Percentiles rank a stretch among this genome's conserved stretches.
Evolutionary conservation across 2,113 vertebrate species (phyloP).

Genomic region (Capreolus pygargus): DNA sequence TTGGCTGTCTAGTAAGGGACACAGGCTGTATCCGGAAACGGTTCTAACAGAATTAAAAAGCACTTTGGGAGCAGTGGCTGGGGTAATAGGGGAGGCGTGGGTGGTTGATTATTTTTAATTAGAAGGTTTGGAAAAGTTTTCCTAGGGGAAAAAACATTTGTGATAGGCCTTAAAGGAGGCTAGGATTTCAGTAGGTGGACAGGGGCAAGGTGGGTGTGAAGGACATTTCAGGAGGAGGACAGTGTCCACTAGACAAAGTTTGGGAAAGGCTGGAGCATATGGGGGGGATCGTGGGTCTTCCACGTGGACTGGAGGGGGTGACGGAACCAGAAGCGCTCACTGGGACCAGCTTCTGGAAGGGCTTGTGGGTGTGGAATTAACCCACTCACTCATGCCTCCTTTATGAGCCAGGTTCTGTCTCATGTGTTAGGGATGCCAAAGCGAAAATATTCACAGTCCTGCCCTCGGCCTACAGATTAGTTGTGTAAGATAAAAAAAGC

Average conservation of each 20-base stretch:
- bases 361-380: neutral
- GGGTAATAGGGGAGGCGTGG: constrained; percentile 29
- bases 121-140: constrained; percentile 60
- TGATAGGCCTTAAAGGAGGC: neutral
- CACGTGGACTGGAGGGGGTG: neutral
- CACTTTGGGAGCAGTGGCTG: constrained; percentile 44
- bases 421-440: neutral
- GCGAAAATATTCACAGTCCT: neutral
- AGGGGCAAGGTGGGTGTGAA: neutral
- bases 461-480: neutral
- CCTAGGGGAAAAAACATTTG: neutral
- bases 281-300: neutral
- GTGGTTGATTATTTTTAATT: constrained; percentile 66
- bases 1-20: constrained; percentile 38
- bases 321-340: fast-evolving
- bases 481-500: neutral
- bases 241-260: neutral
- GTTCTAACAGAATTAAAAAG: constrained; percentile 71
- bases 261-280: neutral
- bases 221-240: neutral
- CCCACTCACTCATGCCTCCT: neutral
- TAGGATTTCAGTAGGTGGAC: neutral
- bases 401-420: neutral
- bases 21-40: constrained; percentile 53
- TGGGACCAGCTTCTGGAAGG: neutral